Conservation (phyloP, 2,113 vertebrate genomes). For the Tetrao urogallus region DNA sequence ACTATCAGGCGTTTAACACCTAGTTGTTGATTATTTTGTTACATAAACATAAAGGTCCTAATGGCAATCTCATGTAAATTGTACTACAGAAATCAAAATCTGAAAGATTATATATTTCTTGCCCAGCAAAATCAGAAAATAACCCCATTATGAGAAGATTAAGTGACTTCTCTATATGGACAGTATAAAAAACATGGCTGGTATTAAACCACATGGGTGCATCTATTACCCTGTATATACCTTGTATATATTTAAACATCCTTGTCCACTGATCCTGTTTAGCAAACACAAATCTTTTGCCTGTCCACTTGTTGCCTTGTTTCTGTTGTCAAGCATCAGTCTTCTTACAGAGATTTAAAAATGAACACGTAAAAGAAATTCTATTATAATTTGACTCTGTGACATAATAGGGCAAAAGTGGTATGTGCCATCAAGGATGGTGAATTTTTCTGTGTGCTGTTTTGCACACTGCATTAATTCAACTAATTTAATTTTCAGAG, state of each 20-base stretch:
- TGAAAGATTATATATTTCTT: background rate
- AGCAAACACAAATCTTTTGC: background rate
- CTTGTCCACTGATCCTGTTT: background rate
- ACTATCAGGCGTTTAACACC: background rate
- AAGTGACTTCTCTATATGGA: background rate
- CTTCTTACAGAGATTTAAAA: conserved; percentile 18
- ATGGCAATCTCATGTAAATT: background rate
- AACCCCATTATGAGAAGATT: background rate
- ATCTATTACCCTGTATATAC: background rate
- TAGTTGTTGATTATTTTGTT: background rate
- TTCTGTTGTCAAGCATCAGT: background rate
- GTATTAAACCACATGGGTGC: background rate
- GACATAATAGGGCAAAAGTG: conserved; percentile 23
- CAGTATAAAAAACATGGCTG: background rate
- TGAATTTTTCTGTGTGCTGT: conserved; percentile 34
- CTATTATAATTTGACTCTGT: conserved; percentile 37
- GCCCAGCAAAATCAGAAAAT: background rate
- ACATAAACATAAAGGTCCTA: background rate
- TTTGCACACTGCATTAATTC: conserved; percentile 67
- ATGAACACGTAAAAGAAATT: conserved; percentile 16
- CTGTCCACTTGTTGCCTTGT: background rate
- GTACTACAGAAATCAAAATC: background rate
- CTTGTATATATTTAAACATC: background rate
- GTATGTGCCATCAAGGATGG: background rate
- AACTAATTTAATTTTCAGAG: conserved; percentile 67